Conservation (phyloP, 2,113 vertebrate species). For the Saccopteryx leptura region DNA sequence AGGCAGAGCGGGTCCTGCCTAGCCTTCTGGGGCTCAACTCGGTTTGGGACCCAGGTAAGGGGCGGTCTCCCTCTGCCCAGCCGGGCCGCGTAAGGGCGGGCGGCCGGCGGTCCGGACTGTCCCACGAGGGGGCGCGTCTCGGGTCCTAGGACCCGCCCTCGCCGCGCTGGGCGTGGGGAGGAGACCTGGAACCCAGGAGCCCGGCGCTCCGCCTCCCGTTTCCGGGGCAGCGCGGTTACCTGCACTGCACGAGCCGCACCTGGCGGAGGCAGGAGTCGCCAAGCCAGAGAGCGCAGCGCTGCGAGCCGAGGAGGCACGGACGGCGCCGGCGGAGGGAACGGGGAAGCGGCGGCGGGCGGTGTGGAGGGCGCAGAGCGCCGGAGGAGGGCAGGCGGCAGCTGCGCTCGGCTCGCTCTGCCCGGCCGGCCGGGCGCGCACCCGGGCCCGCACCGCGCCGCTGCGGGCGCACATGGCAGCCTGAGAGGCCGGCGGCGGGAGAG, state of each 20-base stretch:
- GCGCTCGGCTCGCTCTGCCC: constrained; percentile 62
- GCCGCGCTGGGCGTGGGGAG: constrained; percentile 72
- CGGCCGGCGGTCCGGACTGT: constrained; percentile 11
- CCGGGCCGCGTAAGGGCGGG: not conserved
- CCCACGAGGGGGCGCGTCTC: constrained; percentile 84
- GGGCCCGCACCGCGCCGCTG: constrained; percentile 68
- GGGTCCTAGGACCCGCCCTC: constrained; percentile 77
- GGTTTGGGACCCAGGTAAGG: not conserved
- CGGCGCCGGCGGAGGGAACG: not conserved
- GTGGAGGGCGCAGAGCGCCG: constrained; percentile 61
- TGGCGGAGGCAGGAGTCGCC: constrained; percentile 80
- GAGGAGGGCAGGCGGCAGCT: constrained; percentile 69
- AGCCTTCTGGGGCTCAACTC: not conserved
- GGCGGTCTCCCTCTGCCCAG: not conserved
- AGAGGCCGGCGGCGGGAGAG: constrained; percentile 62
- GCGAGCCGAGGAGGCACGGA: not conserved
- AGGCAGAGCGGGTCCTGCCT: not conserved
- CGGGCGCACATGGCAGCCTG: constrained; percentile 78
- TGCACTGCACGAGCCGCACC: constrained; percentile 78
- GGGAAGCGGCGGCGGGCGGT: not conserved
- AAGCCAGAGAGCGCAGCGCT: not conserved
- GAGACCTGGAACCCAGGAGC: constrained; percentile 70
- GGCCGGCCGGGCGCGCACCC: constrained; percentile 67
- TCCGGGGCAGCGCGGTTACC: constrained; percentile 84
- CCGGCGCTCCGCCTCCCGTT: constrained; percentile 82